A percentile compares a stretch with the other conserved stretches of the same genome.
phyloP scores from a whole-genome alignment of 2,113 vertebrate species.

The Leptobrachium ailaonicum region DNA sequence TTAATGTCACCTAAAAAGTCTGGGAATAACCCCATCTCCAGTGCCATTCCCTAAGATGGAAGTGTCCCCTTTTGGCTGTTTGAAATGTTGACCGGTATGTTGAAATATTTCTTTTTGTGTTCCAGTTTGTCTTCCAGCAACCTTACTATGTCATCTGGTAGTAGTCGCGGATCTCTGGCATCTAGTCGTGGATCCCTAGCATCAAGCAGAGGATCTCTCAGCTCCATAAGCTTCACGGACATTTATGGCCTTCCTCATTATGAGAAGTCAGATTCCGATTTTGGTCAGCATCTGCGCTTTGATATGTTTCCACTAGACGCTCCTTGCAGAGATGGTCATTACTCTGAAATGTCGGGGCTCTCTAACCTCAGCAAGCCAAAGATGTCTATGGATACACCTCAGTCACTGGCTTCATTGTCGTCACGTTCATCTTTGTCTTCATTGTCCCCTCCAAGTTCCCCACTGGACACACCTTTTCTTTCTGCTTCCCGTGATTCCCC shows the following conservation, averaged over 20 bases:
- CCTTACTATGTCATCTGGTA: constrained; percentile 92
- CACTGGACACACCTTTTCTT: constrained; percentile 91
- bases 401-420: constrained; percentile 90
- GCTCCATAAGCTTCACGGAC: constrained; percentile 95
- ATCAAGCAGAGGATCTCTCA: constrained; percentile 93
- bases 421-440: constrained; percentile 95
- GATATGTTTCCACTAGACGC: constrained; percentile 80
- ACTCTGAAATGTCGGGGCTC: constrained; percentile 64
- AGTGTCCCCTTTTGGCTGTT: too few relatives aligned
- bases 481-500: constrained; percentile 86
- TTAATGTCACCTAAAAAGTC: too few relatives aligned
- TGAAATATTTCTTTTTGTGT: constrained; percentile 34
- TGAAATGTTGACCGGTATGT: too few relatives aligned
- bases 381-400: constrained; percentile 86
- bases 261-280: constrained; percentile 77
- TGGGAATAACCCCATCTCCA: too few relatives aligned
- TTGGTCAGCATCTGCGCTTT: constrained; percentile 81
- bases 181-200: constrained; percentile 91
- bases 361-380: constrained; percentile 72
- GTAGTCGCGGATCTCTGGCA: constrained; percentile 91
- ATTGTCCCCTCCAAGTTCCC: constrained; percentile 90
- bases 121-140: constrained; percentile 90
- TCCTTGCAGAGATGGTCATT: constrained; percentile 69
- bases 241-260: constrained; percentile 95
- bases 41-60: too few relatives aligned